phyloP scores from a whole-genome alignment of 2,888 invertebrate species.

The Sarcophaga caerulescens region DNA sequence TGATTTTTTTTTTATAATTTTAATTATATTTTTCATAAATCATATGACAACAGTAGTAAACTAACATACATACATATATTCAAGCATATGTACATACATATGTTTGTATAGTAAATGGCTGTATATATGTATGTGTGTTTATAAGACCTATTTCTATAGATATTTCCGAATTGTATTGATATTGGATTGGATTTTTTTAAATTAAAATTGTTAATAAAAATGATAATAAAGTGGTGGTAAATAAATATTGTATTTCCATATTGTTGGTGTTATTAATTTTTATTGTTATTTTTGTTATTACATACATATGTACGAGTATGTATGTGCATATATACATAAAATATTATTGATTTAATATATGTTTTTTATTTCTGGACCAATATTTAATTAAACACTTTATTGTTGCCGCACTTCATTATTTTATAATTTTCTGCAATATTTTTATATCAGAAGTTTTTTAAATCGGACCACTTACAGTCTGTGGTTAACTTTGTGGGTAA shows the following conservation, averaged over 20 bases:
- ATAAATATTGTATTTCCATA: constrained; percentile 23
- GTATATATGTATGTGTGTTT: no score
- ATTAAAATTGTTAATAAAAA: constrained; percentile 37
- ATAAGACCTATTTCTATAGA: not conserved
- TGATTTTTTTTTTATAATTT: no score
- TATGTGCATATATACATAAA: not conserved
- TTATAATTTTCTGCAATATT: not conserved
- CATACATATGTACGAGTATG: no score
- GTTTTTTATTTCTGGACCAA: constrained; percentile 32
- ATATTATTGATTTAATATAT: constrained; percentile 22
- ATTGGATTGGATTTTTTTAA: constrained; percentile 10
- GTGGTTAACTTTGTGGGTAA: no score
- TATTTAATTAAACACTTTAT: constrained; percentile 59
- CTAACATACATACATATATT: no score
- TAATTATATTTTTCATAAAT: no score
- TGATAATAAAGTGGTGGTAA: constrained; percentile 11
- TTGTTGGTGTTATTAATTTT: not conserved
- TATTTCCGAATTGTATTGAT: constrained; percentile 16
- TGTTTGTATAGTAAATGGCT: no score
- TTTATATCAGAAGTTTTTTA: no score
- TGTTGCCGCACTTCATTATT: constrained; percentile 42
- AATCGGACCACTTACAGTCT: no score
- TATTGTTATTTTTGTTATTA: constrained; percentile 1
- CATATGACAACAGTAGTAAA: no score
- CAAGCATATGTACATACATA: no score